These are phyloP conservation scores for Phyllostomus hastatus DNA, from an alignment of 2,113 vertebrate species.

Conservation along the genomic window DNA sequence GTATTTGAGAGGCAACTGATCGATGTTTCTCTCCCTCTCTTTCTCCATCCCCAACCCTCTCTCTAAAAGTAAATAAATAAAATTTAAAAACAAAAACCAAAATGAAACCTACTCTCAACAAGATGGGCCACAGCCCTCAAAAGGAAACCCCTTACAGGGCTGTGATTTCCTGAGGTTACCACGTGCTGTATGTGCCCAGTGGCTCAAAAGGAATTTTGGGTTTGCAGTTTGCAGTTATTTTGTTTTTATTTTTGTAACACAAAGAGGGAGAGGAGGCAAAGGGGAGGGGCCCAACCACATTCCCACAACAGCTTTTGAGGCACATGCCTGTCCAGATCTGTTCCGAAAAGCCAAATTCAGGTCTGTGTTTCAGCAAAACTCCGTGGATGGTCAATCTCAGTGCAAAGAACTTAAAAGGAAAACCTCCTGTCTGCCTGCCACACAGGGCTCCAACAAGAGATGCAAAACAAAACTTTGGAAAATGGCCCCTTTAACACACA, in stretches of 20 bases:
- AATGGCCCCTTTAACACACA: not conserved
- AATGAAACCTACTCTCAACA: not conserved
- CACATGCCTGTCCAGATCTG: not conserved
- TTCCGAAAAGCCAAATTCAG: not conserved
- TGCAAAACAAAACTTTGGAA: not conserved
- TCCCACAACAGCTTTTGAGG: not conserved
- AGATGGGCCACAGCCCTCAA: not conserved
- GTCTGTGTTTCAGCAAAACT: not conserved
- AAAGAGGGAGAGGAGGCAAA: not conserved
- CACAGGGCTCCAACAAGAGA: not conserved
- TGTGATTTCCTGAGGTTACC: not conserved
- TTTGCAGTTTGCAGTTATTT: not conserved
- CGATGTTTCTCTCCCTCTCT: no score
- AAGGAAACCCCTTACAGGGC: not conserved
- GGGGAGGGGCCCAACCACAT: not conserved
- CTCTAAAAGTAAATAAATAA: no score
- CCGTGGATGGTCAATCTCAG: not conserved
- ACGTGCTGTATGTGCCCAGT: not conserved
- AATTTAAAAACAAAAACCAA: no score
- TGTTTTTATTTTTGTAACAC: conserved; percentile 53
- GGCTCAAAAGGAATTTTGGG: not conserved
- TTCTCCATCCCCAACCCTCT: no score
- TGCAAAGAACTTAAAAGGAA: conserved; percentile 50
- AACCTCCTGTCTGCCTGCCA: not conserved
- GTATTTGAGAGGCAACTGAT: no score